Evolutionary conservation across 2,888 invertebrate genomes (phyloP).

Genomic region (Oligia strigilis): DNA sequence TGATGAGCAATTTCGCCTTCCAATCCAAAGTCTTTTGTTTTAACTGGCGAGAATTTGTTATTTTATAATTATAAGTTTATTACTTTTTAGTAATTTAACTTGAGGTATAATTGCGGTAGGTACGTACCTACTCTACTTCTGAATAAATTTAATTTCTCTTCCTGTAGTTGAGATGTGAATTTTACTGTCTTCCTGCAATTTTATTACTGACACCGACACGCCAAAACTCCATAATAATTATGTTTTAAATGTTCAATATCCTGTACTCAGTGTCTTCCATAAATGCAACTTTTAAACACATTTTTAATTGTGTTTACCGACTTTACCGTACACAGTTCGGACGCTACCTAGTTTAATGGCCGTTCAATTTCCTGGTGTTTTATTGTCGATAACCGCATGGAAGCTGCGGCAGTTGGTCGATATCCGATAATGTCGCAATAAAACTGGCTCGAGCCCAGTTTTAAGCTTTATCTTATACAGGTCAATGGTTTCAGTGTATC

Average conservation of each 20-base stretch:
- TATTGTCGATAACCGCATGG: slow-evolving; percentile 55
- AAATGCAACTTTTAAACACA: slow-evolving; percentile 24
- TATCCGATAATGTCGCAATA: slow-evolving; percentile 70
- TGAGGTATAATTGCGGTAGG: neutral
- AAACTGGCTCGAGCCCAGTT: slow-evolving; percentile 73
- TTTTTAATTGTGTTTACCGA: slow-evolving; percentile 27
- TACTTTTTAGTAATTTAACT: slow-evolving; percentile 4
- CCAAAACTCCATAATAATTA: neutral
- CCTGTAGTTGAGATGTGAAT: neutral
- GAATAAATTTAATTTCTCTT: neutral
- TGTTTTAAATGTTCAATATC: slow-evolving; percentile 20
- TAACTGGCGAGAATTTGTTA: neutral
- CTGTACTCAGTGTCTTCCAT: slow-evolving; percentile 5
- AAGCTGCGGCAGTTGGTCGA: slow-evolving; percentile 56
- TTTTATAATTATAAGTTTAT: neutral
- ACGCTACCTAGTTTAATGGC: slow-evolving; percentile 27
- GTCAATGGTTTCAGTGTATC: slow-evolving; percentile 77
- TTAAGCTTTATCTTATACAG: slow-evolving; percentile 78
- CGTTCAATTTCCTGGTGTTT: slow-evolving; percentile 52
- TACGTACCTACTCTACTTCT: neutral
- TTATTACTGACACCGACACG: slow-evolving; percentile 25
- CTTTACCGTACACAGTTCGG: neutral
- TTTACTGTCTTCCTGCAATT: slow-evolving; percentile 23
- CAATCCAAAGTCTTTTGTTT: slow-evolving; percentile 1
- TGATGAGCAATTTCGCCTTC: slow-evolving; percentile 10